Evolutionary conservation across 23 tunicate species (phyloP).

Genomic region (Phallusia fumigata): DNA sequence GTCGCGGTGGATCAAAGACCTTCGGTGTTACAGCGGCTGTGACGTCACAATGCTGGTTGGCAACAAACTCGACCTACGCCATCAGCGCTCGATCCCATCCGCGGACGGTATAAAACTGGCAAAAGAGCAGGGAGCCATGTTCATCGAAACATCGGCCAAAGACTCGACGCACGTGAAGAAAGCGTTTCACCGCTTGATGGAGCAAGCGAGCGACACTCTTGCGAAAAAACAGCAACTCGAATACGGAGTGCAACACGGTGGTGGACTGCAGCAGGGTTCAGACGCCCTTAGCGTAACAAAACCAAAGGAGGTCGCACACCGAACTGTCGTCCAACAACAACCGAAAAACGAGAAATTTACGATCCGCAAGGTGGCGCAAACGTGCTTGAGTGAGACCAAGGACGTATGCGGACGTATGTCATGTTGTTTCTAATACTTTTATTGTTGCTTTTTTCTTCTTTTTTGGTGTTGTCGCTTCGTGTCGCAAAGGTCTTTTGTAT

Average conservation of each 20-base stretch:
- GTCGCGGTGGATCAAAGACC: conserved; percentile 35
- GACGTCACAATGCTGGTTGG: conserved; percentile 76
- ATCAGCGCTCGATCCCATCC: conserved; percentile 41
- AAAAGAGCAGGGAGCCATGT: conserved; percentile 23
- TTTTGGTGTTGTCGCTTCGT: not conserved
- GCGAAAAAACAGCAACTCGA: conserved; percentile 1
- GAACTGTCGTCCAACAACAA: not conserved
- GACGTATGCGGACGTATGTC: not conserved
- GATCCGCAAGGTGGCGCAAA: not conserved
- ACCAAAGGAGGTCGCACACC: not conserved
- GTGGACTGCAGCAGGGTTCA: conserved; percentile 39
- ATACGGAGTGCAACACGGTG: conserved; percentile 22
- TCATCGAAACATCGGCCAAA: conserved; percentile 84
- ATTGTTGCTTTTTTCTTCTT: not conserved
- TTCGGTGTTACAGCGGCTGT: conserved; percentile 12
- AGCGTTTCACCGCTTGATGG: conserved; percentile 52
- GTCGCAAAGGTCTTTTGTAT: not conserved
- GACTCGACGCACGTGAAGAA: conserved; percentile 77
- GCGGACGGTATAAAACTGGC: conserved; percentile 50
- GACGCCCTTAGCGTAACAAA: not conserved
- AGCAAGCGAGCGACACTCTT: conserved; percentile 29
- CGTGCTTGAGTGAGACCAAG: not conserved
- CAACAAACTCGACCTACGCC: conserved; percentile 79
- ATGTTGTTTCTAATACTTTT: not conserved
- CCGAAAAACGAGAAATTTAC: not conserved